Evolutionary conservation across 2,888 invertebrate species (phyloP).

Genomic region (Pseudococcus viburni): DNA sequence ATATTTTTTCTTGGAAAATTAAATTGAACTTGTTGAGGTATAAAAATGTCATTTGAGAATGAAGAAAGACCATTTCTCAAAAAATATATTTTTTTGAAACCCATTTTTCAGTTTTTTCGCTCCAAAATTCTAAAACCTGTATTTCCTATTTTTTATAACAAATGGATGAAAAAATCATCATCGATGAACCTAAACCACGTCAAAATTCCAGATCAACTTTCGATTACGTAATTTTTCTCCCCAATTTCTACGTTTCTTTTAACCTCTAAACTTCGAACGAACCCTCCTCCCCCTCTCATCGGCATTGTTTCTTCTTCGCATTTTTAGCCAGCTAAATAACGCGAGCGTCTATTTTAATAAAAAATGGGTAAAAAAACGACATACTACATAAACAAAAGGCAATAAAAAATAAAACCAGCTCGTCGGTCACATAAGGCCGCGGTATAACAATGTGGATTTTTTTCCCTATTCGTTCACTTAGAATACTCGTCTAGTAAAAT

Average conservation of each 20-base stretch:
- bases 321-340: not conserved
- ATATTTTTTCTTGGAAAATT: too few species aligned
- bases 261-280: not conserved
- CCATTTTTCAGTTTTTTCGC: not conserved
- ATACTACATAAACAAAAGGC: not conserved
- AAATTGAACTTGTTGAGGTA: too few species aligned
- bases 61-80: not conserved
- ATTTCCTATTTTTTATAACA: not conserved
- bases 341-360: not conserved
- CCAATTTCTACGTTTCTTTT: not conserved
- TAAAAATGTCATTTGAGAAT: not conserved
- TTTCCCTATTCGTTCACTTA: not conserved
- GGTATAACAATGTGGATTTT: not conserved
- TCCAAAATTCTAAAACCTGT: not conserved
- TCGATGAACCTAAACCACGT: not conserved
- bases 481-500: not conserved
- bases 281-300: not conserved
- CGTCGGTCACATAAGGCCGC: not conserved
- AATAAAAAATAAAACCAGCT: not conserved
- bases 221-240: not conserved
- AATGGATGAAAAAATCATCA: not conserved
- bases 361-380: not conserved
- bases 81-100: not conserved
- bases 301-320: not conserved
- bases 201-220: not conserved